A percentile compares a stretch with the other conserved stretches of the same genome.
Conservation (phyloP, 2,113 vertebrate genomes). For the Vireo altiloquus region DNA sequence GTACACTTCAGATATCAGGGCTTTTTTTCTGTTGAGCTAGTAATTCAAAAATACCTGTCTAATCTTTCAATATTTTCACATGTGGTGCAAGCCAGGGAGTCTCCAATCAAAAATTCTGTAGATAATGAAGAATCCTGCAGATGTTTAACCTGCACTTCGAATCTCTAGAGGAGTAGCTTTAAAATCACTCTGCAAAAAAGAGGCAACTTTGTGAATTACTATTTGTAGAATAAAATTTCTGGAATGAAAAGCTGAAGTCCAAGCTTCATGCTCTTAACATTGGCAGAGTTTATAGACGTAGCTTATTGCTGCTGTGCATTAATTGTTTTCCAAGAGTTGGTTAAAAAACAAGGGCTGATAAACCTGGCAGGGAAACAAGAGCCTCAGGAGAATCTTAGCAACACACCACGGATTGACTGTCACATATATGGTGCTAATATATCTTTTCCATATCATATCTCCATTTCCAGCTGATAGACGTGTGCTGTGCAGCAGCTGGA, state of each 20-base stretch:
- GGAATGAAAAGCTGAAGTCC: neutral
- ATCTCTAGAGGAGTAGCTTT: neutral
- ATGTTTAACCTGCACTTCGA: neutral
- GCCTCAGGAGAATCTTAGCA: neutral
- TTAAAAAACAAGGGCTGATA: neutral
- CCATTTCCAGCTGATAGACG: neutral
- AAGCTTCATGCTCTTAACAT: neutral
- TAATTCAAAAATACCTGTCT: neutral
- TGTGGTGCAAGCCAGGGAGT: neutral
- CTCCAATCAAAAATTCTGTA: neutral
- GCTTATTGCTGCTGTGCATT: neutral
- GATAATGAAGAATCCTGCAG: neutral
- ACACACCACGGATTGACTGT: neutral
- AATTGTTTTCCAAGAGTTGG: neutral
- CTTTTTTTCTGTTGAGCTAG: neutral
- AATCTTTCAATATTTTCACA: neutral
- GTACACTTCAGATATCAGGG: neutral
- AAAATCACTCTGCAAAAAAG: neutral
- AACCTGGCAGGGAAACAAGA: neutral
- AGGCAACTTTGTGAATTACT: neutral
- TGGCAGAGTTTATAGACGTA: fast-evolving
- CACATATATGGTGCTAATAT: neutral
- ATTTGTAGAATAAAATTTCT: neutral
- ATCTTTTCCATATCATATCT: neutral
- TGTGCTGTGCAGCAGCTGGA: neutral